Base-by-base conservation (phyloP, 2,113 vertebrate genomes). In the Pachypanchax playfairii region DNA sequence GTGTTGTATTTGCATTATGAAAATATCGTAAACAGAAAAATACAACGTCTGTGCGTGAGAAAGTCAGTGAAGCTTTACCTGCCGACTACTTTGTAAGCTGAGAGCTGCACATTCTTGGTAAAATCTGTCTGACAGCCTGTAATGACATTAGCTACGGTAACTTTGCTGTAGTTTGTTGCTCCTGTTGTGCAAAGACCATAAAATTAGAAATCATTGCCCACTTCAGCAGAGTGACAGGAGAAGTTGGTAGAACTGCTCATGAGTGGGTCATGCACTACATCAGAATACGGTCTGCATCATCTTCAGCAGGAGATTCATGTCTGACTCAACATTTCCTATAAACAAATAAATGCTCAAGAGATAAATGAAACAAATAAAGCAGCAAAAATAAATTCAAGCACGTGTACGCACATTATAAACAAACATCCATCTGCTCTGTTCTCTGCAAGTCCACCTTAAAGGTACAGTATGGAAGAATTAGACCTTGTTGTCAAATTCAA, bases 81-180 rank as follows among this genome's bases (percentile, higher is more conserved):
- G 62, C 51, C 72, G 38, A 42, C 17, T 62, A 26, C 57, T 56
- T 59, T 76, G 50, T 36, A 52, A 65, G 31, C 75, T 51, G 65
- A 58, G 70, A 47, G 69, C 61, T 36, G 26, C 53, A 61, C 47
- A 55, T 70, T 36, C 31, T n/a, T 43, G 72, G 31, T 51, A 70
- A 78, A 71, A 17, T 47, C 48, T 56, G 38, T 75, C n/a, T 70
- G 81, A 85, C 75, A 80, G 77, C 50, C 39, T 68, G 53, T 66
- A 81, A 87, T 75, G 70, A 70, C 73, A 77, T 85, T 70, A 83
- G 72, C 47, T 60, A 69, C 24, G 51, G 59, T 35, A 76, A 81
- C 70, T 73, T 80, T 55, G 78, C 56, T 73, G 48, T 63, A 56
- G 62, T 51, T 57, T 64, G 53, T 55, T 9, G 25, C 38, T 28